These are phyloP conservation scores for Corvus cornix DNA, from an alignment of 2,113 vertebrate genomes.

Conservation along the genomic window DNA sequence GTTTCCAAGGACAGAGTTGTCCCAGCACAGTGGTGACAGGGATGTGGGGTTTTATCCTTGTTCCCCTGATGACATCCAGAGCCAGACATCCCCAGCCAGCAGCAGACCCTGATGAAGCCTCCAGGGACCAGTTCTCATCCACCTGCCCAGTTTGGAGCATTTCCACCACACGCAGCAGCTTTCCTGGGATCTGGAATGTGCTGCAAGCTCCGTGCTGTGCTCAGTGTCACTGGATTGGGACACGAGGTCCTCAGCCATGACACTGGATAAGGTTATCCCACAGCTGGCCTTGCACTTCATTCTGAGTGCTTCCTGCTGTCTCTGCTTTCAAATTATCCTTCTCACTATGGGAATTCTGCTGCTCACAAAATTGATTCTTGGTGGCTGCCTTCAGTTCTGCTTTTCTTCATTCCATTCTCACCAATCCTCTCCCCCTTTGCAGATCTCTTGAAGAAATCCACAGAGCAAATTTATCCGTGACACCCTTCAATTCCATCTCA, in stretches of 20 bases:
- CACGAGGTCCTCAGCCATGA: fast-evolving
- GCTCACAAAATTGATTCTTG: background rate
- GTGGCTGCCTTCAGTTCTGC: background rate
- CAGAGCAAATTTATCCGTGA: background rate
- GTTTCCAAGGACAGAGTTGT: fast-evolving
- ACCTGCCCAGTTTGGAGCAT: background rate
- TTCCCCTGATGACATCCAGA: background rate
- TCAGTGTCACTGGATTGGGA: background rate
- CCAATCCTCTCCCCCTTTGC: background rate
- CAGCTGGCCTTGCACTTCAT: background rate
- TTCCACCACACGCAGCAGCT: background rate
- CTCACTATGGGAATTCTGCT: fast-evolving
- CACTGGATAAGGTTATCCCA: background rate
- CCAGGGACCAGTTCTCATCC: background rate
- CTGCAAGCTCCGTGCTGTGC: background rate
- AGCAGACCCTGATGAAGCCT: background rate
- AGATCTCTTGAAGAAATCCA: background rate
- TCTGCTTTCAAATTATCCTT: background rate
- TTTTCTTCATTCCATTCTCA: background rate
- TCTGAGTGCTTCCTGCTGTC: background rate
- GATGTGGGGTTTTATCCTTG: background rate
- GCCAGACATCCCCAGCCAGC: background rate
- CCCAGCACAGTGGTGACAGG: background rate
- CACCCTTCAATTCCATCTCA: background rate
- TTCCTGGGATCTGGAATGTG: background rate